A percentile compares a stretch with the other conserved stretches of the same genome.
Conservation (phyloP, 2,888 invertebrate genomes). For the Polia nebulosa region DNA sequence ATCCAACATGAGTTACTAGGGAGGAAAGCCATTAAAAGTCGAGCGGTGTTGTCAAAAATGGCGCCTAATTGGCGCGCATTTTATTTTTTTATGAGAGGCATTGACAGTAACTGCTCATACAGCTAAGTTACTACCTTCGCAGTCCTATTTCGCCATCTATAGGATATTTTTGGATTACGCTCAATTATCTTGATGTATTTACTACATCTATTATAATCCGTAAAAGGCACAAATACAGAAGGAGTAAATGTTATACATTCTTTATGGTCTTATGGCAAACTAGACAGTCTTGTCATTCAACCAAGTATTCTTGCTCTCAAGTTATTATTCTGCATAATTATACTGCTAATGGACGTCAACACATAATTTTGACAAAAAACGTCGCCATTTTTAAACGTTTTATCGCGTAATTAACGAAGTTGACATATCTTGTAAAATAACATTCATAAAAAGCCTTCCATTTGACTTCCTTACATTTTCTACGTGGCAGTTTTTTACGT, state of each 20-base stretch:
- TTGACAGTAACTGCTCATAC: conserved; percentile 41
- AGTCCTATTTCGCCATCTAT: conserved; percentile 38
- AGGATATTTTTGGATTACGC: conserved; percentile 46
- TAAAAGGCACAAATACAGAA: conserved; percentile 25
- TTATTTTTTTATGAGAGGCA: conserved; percentile 34
- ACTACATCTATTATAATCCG: conserved; percentile 50
- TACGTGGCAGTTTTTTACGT: conserved; percentile 46
- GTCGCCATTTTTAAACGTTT: conserved; percentile 41
- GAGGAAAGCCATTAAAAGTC: conserved; percentile 25
- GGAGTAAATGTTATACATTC: neutral
- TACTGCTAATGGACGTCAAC: conserved; percentile 8
- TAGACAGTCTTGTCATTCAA: conserved; percentile 12
- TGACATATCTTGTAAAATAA: conserved; percentile 47
- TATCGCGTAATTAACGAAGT: conserved; percentile 51
- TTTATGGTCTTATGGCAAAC: conserved; percentile 37
- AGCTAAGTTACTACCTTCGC: conserved; percentile 23
- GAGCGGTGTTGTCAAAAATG: conserved; percentile 50
- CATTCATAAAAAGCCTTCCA: conserved; percentile 45
- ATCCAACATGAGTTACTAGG: conserved; percentile 23
- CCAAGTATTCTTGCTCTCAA: conserved; percentile 10
- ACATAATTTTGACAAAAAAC: conserved; percentile 42
- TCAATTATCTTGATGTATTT: conserved; percentile 58
- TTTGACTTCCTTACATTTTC: conserved; percentile 55
- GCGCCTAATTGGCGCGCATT: conserved; percentile 50
- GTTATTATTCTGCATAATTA: conserved; percentile 22